A percentile compares a stretch with the other conserved stretches of the same genome.
phyloP scores from a whole-genome alignment of 2,888 invertebrate genomes.

The Patella pellucida region DNA sequence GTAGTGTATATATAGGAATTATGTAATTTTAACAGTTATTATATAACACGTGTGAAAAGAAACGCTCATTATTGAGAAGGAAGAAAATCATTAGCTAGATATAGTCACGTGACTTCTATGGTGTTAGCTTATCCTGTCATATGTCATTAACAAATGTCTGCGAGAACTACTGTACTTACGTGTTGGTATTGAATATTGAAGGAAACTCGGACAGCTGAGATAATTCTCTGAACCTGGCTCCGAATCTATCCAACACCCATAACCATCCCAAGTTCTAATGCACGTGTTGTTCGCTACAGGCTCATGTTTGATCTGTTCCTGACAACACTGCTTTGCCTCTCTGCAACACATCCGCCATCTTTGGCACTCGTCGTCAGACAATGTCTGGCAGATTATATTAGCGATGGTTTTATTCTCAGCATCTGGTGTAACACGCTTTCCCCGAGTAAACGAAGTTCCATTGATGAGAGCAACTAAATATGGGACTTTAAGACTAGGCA shows the following conservation, averaged over 20 bases:
- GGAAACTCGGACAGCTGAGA: conserved; percentile 49
- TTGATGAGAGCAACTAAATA: conserved; percentile 32
- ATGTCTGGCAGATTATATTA: conserved; percentile 41
- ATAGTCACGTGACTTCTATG: no score
- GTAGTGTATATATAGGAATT: no score
- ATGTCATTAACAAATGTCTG: neutral
- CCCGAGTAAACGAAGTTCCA: conserved; percentile 26
- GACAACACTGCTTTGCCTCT: conserved; percentile 48
- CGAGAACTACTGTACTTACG: conserved; percentile 36
- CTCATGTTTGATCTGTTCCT: conserved; percentile 34
- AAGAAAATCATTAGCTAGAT: no score
- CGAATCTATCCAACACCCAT: conserved; percentile 57
- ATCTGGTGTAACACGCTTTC: conserved; percentile 35
- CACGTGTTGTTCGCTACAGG: conserved; percentile 40
- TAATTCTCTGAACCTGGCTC: conserved; percentile 35
- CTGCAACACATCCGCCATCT: conserved; percentile 51
- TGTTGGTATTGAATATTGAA: conserved; percentile 42
- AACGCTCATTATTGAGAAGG: no score
- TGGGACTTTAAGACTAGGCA: conserved; percentile 20
- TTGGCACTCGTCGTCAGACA: conserved; percentile 44
- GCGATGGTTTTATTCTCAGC: conserved; percentile 32
- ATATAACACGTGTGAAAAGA: no score
- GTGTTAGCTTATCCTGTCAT: no score
- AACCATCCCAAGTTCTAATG: conserved; percentile 61
- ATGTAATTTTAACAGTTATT: no score